Percentiles rank a stretch among this genome's conserved stretches.
These are phyloP conservation scores for Cartodere bifasciata DNA, from an alignment of 2,888 invertebrate species.

Conservation along the genomic window DNA sequence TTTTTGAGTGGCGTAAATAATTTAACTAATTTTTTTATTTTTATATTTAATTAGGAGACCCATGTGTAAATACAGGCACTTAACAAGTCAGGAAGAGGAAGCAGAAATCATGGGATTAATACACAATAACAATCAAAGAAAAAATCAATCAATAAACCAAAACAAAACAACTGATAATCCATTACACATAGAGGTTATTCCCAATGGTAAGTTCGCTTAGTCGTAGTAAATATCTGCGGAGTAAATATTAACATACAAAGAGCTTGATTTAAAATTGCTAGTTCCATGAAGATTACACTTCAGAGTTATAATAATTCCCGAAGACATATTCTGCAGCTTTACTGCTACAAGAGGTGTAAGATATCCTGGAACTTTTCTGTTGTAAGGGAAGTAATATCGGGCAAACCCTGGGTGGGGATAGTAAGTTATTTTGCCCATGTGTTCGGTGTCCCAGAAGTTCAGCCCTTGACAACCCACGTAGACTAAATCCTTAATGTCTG, in stretches of 20 bases:
- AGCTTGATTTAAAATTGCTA: neutral
- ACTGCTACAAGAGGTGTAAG: slow-evolving; percentile 51
- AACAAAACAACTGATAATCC: no score
- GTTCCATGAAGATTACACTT: slow-evolving; percentile 8
- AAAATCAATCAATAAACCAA: slow-evolving; percentile 8
- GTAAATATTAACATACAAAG: no score
- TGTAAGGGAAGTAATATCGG: slow-evolving; percentile 47
- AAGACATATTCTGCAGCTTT: slow-evolving; percentile 30
- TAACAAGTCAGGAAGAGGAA: slow-evolving; percentile 32
- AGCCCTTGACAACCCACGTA: slow-evolving; percentile 46
- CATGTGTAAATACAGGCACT: slow-evolving; percentile 32
- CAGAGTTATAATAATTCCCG: slow-evolving; percentile 10
- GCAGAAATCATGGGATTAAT: slow-evolving; percentile 31
- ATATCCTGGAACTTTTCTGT: slow-evolving; percentile 44
- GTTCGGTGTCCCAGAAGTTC: slow-evolving; percentile 41
- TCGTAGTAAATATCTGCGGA: no score
- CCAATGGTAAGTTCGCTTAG: no score
- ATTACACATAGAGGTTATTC: no score
- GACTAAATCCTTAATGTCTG: slow-evolving; percentile 33
- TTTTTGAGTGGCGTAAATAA: neutral
- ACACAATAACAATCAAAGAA: slow-evolving; percentile 23
- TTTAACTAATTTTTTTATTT: neutral
- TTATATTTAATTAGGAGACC: slow-evolving; percentile 17
- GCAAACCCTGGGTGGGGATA: slow-evolving; percentile 37
- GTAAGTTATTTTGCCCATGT: slow-evolving; percentile 44